phyloP scores from a whole-genome alignment of 2,113 vertebrate genomes.

The Nannobrachium achirus region DNA sequence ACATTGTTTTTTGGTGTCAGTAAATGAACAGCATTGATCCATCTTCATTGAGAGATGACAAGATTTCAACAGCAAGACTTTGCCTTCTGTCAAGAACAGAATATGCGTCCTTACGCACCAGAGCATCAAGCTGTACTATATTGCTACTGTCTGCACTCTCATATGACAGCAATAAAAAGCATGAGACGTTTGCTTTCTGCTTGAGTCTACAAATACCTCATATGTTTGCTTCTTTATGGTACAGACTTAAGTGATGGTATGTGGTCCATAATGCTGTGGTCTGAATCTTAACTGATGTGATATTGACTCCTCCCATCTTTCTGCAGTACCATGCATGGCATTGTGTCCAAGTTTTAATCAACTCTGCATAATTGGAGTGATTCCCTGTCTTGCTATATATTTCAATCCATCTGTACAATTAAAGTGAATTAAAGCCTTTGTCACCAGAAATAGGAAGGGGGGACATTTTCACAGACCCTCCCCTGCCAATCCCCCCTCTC shows the following conservation, averaged over 20 bases:
- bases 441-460: constrained; percentile 50
- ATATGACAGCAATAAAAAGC: not conserved
- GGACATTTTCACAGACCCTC: constrained; percentile 29
- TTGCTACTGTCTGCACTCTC: constrained; percentile 48
- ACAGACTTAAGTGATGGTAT: constrained; percentile 32
- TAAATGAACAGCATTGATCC: constrained; percentile 84
- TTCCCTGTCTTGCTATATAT: constrained; percentile 75
- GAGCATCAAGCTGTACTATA: constrained; percentile 55
- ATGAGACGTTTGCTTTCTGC: constrained; percentile 2
- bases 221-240: constrained; percentile 7
- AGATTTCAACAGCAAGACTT: constrained; percentile 53
- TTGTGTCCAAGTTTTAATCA: constrained; percentile 74
- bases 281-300: constrained; percentile 28
- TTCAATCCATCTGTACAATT: constrained; percentile 77
- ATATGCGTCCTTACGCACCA: constrained; percentile 41
- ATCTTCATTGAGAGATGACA: constrained; percentile 83
- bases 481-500: constrained; percentile 24
- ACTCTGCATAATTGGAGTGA: constrained; percentile 76
- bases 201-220: constrained; percentile 4
- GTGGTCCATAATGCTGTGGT: constrained; percentile 20
- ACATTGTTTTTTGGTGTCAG: constrained; percentile 75
- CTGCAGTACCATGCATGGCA: constrained; percentile 52
- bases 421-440: constrained; percentile 68
- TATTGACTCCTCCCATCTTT: constrained; percentile 47
- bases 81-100: constrained; percentile 43